Conservation (phyloP, 1,140 invertebrate species). For the Cecropterus lyciades region DNA sequence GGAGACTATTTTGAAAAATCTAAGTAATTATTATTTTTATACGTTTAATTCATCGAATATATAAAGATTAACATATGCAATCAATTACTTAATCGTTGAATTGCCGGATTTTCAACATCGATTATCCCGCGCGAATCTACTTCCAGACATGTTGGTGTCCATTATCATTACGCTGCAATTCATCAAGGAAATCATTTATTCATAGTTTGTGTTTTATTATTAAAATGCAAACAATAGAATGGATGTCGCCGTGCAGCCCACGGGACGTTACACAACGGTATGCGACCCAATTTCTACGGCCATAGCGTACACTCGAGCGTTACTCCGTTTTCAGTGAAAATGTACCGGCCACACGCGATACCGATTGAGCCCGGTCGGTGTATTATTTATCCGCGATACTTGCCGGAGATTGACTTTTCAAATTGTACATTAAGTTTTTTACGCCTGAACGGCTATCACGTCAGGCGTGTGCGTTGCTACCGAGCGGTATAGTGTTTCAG, state of each 20-base stretch:
- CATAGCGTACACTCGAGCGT: slow-evolving; percentile 46
- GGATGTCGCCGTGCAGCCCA: slow-evolving; percentile 25
- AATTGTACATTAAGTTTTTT: slow-evolving; percentile 8
- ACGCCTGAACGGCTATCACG: slow-evolving; percentile 10
- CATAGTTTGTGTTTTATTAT: slow-evolving; percentile 31
- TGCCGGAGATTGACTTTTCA: slow-evolving; percentile 34
- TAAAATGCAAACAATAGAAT: slow-evolving; percentile 38
- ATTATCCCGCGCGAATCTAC: too few species aligned
- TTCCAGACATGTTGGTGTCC: slow-evolving; percentile 7
- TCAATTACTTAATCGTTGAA: too few species aligned
- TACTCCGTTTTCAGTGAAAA: slow-evolving; percentile 57
- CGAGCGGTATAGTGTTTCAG: slow-evolving; percentile 1
- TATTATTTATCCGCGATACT: slow-evolving; percentile 46
- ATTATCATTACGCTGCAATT: slow-evolving; percentile 17
- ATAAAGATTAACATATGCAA: too few species aligned
- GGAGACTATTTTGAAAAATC: too few species aligned
- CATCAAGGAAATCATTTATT: slow-evolving; percentile 25
- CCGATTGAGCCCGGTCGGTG: slow-evolving; percentile 43
- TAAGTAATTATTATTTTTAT: too few species aligned
- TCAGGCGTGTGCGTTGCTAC: slow-evolving; percentile 3
- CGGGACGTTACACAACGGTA: slow-evolving; percentile 51
- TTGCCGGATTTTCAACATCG: too few species aligned
- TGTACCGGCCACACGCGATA: slow-evolving; percentile 45
- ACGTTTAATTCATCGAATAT: too few species aligned
- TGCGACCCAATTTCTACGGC: slow-evolving; percentile 57